These are phyloP conservation scores for Urocolius indicus DNA, from an alignment of 2,113 vertebrate species.

Conservation along the genomic window DNA sequence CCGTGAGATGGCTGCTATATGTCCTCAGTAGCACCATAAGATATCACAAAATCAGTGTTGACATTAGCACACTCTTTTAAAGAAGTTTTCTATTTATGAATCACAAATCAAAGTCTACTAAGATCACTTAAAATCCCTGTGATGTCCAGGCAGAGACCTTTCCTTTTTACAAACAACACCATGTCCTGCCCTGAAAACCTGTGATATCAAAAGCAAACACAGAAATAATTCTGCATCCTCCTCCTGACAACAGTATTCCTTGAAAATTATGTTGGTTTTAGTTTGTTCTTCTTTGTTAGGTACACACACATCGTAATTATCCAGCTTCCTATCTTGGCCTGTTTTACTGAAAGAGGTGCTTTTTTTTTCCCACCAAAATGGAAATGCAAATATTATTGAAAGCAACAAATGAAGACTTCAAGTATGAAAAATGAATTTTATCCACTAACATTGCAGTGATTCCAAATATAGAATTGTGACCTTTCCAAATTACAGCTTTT, in stretches of 20 bases:
- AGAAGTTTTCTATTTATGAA: conserved; percentile 19
- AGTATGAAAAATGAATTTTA: conserved; percentile 22
- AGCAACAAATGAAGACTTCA: background rate
- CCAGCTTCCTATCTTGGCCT: background rate
- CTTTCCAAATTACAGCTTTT: conserved; percentile 40
- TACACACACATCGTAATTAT: conserved; percentile 3
- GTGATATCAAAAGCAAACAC: background rate
- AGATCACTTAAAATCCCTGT: background rate
- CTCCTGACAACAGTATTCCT: background rate
- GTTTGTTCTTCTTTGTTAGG: background rate
- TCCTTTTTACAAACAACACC: background rate
- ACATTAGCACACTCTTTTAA: background rate
- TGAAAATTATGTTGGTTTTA: background rate
- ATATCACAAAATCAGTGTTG: background rate
- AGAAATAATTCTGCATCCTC: background rate
- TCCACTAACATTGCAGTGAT: background rate
- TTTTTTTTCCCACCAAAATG: background rate
- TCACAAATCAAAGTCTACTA: background rate
- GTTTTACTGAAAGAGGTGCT: background rate
- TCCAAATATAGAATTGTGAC: conserved; percentile 2
- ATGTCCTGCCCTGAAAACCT: background rate
- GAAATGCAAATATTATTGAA: conserved; percentile 59
- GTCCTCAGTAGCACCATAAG: accelerated
- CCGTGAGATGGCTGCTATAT: background rate
- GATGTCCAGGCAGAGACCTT: background rate